These are phyloP conservation scores for Danio tinwini DNA, from an alignment of 2,797 vertebrate genomes.

Conservation along the genomic window DNA sequence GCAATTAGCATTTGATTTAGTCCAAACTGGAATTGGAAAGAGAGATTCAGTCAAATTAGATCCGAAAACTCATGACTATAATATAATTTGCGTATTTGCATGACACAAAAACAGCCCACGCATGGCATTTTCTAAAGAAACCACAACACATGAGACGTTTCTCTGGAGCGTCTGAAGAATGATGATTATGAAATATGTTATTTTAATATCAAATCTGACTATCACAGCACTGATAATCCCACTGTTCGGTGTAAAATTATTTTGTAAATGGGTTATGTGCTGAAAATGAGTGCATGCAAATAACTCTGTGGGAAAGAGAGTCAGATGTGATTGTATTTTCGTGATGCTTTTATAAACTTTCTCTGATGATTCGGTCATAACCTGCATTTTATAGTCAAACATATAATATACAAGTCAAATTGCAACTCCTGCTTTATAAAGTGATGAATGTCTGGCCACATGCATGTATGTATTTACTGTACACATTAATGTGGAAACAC, in stretches of 20 bases:
- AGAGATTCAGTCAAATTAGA: slow-evolving; percentile 18
- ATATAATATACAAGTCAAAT: too few relatives aligned
- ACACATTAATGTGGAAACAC: too few relatives aligned
- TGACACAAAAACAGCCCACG: slow-evolving; percentile 3
- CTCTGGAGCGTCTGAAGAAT: background rate
- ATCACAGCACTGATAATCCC: slow-evolving; percentile 31
- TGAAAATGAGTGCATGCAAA: slow-evolving; percentile 17
- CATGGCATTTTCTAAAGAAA: background rate
- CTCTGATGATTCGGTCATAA: background rate
- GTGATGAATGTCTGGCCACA: too few relatives aligned
- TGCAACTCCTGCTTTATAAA: too few relatives aligned
- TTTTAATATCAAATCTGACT: slow-evolving; percentile 8
- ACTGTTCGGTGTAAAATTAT: background rate
- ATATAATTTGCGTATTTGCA: slow-evolving; percentile 7
- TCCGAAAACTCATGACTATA: slow-evolving; percentile 23
- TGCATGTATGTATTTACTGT: too few relatives aligned
- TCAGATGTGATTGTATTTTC: slow-evolving; percentile 31
- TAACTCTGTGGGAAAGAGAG: slow-evolving; percentile 26
- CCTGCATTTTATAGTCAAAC: too few relatives aligned
- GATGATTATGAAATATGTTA: background rate
- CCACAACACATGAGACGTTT: background rate
- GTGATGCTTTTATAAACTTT: slow-evolving; percentile 24
- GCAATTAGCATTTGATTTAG: background rate
- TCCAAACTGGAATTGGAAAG: background rate
- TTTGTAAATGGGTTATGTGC: slow-evolving; percentile 16